Conservation (phyloP, 2,113 vertebrate genomes). For the Mesitornis unicolor region DNA sequence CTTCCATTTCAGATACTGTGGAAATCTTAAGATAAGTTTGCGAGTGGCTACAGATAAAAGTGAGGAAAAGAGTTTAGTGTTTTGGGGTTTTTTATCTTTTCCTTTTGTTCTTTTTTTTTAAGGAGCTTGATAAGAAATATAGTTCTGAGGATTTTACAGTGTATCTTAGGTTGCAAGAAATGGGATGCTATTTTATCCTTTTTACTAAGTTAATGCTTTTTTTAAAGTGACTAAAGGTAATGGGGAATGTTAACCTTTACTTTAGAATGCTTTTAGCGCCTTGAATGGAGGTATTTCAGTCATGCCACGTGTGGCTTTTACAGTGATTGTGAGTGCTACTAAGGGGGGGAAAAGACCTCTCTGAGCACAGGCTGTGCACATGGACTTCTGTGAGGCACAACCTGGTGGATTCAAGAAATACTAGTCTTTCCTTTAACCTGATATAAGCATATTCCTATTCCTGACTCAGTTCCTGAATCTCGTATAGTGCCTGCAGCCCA, state of each 20-base stretch:
- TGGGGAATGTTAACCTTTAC: not conserved
- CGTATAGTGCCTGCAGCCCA: not conserved
- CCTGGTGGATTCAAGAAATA: not conserved
- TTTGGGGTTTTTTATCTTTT: not conserved
- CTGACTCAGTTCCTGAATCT: not conserved
- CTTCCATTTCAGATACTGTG: slow-evolving; percentile 12
- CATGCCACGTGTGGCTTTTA: not conserved
- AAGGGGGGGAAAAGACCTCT: not conserved
- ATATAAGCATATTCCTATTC: not conserved
- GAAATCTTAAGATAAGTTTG: slow-evolving; percentile 30
- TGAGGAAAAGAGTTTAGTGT: not conserved
- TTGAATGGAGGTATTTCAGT: not conserved
- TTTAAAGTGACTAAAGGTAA: not conserved
- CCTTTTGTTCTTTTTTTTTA: not conserved
- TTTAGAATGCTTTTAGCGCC: not conserved
- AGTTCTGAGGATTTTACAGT: not conserved
- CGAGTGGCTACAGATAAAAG: not conserved
- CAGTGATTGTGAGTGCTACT: not conserved
- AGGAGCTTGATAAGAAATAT: not conserved
- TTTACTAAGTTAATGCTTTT: not conserved
- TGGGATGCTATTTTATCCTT: not conserved
- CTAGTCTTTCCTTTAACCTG: not conserved
- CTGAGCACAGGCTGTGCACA: not conserved
- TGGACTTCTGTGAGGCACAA: not conserved
- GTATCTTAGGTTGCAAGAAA: not conserved